Base-by-base conservation (phyloP, 2,797 vertebrate genomes). In the Xyrichtys novacula region DNA sequence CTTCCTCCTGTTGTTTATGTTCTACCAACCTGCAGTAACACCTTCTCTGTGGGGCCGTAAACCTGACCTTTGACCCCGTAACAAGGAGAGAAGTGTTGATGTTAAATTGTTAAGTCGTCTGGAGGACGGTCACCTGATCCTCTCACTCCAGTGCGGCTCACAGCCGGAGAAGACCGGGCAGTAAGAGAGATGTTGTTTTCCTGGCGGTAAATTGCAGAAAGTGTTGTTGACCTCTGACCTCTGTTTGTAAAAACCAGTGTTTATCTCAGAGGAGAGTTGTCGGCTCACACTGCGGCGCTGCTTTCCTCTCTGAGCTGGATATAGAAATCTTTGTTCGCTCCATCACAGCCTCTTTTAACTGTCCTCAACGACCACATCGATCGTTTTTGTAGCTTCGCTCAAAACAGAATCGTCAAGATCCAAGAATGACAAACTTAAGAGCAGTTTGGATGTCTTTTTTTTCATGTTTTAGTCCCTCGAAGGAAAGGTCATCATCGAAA, bases 1-100 rank as follows among this genome's bases (percentile, higher is more conserved):
- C 36, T 44, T 57, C 36, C 34, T 36, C 36, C 9, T 43, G 48
- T 20, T 66, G 54, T 77, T 74, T 57, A 47, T 38, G 19, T 64
- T 74, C 43, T 15, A 14, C 63, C 53, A 7, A 23, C 3, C 62
- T 12, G 49, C 55, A 26, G 38, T 61, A 55, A 61, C 12, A 2
- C 42, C 22, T 29, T 23, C 55, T 15, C 19, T 1, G 44, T 25
- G 60, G 48, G 25, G 26, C 50, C 1, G 58, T 76, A 44, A 65
- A 74, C 14, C 26, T 69, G 72, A 85, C 85, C 85, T 67, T 29
- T 71, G 78, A 88, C 85, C 78, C 39, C 43, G 2, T 69, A 76
- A 84, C 63, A 55, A 78, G 82, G 20, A 68, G 78, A 7, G 50
- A 76, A 46, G 72, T 67, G 74, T 74, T 25, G 66, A 54, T 68